These are phyloP conservation scores for Napeogenes sylphis DNA, from an alignment of 2,888 invertebrate genomes.

Conservation along the genomic window DNA sequence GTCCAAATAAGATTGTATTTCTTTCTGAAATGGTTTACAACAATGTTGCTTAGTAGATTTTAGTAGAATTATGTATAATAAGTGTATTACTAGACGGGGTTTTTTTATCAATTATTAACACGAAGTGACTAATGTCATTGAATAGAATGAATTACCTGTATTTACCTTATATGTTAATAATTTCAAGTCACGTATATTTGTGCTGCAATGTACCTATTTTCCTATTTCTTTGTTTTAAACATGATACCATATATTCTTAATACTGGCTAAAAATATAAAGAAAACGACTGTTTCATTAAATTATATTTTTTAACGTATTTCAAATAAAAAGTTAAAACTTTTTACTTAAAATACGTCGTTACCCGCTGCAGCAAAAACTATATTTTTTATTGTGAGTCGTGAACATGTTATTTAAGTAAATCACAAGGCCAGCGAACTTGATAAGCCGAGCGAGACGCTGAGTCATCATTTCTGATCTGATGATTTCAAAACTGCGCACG, in stretches of 20 bases:
- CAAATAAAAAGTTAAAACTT: too few relatives aligned
- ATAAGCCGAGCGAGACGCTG: conserved; percentile 17
- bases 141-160: background rate
- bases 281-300: too few relatives aligned
- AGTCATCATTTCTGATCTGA: conserved; percentile 15
- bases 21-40: too few relatives aligned
- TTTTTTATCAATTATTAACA: background rate
- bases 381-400: background rate
- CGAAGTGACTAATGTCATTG: background rate
- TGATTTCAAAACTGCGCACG: conserved; percentile 11
- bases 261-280: too few relatives aligned
- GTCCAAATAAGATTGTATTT: too few relatives aligned
- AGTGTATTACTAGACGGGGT: too few relatives aligned
- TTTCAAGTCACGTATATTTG: background rate
- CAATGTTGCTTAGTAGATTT: too few relatives aligned
- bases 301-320: too few relatives aligned
- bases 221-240: too few relatives aligned
- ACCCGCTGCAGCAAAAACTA: background rate
- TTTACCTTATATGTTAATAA: conserved; percentile 4
- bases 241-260: too few relatives aligned
- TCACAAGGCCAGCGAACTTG: conserved; percentile 24
- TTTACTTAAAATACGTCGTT: too few relatives aligned
- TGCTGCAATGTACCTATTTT: background rate
- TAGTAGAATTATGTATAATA: too few relatives aligned
- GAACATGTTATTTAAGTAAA: conserved; percentile 16